Percentiles rank a stretch among this genome's conserved stretches.
Conservation (phyloP, 2,888 invertebrate genomes). For the Acleris sparsana region DNA sequence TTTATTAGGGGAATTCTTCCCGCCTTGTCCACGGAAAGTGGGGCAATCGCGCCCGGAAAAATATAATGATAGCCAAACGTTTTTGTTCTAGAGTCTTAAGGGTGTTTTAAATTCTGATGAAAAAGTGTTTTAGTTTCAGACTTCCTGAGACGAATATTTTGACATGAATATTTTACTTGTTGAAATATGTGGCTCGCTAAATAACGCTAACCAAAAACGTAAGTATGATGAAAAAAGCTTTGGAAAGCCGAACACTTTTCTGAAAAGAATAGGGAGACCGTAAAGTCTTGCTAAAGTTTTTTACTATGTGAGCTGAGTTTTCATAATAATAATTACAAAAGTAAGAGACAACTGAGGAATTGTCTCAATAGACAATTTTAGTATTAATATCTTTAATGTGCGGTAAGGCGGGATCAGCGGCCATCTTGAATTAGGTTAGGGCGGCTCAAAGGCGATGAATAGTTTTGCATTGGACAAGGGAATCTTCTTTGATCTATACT, state of each 20-base stretch:
- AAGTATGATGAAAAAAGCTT: background rate
- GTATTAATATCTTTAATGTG: slow-evolving; percentile 27
- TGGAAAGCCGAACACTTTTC: no score
- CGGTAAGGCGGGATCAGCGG: background rate
- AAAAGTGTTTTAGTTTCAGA: slow-evolving; percentile 20
- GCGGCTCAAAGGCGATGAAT: slow-evolving; percentile 27
- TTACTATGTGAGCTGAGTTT: no score
- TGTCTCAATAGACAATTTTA: slow-evolving; percentile 10
- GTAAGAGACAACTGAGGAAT: background rate
- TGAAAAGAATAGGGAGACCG: no score
- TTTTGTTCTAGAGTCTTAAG: slow-evolving; percentile 13
- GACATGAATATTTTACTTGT: slow-evolving; percentile 1
- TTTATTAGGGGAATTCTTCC: slow-evolving; percentile 61
- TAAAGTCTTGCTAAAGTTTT: no score
- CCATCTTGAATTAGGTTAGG: slow-evolving; percentile 27
- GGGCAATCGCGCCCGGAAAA: slow-evolving; percentile 44
- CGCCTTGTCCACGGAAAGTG: slow-evolving; percentile 51
- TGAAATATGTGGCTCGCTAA: background rate
- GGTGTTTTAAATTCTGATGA: slow-evolving; percentile 4
- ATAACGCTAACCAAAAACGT: background rate
- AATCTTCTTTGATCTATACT: slow-evolving; percentile 26
- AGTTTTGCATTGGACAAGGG: slow-evolving; percentile 19
- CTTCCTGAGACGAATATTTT: slow-evolving; percentile 6
- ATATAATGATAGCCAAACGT: slow-evolving; percentile 24
- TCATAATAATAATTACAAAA: background rate